A percentile compares a stretch with the other conserved stretches of the same genome.
Evolutionary conservation across 2,113 vertebrate species (phyloP).

Genomic region (Thermophis baileyi): DNA sequence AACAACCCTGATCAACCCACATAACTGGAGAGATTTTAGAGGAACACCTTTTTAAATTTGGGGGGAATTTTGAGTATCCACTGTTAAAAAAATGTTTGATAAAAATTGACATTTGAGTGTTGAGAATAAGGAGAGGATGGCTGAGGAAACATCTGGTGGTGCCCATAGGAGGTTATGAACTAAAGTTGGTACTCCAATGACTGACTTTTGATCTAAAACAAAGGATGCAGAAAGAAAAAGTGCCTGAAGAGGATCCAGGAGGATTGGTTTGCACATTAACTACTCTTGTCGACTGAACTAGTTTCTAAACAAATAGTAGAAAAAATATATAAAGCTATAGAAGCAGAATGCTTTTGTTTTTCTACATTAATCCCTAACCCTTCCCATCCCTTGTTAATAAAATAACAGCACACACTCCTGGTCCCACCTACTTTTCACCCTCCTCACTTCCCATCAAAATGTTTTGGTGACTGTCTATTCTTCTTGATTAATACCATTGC

Average conservation of each 20-base stretch:
- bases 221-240: not conserved
- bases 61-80: too few relatives aligned
- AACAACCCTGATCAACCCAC: too few relatives aligned
- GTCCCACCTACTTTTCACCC: not conserved
- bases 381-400: not conserved
- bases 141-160: not conserved
- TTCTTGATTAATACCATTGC: not conserved
- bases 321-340: not conserved
- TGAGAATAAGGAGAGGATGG: not conserved
- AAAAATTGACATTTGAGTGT: not conserved
- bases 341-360: not conserved
- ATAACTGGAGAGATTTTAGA: too few relatives aligned
- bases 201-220: not conserved
- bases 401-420: not conserved
- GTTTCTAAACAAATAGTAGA: not conserved
- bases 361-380: not conserved
- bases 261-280: not conserved
- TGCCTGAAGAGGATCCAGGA: not conserved
- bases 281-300: not conserved
- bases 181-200: not conserved
- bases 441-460: not conserved
- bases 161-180: not conserved
- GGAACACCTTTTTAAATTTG: too few relatives aligned
- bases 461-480: not conserved
- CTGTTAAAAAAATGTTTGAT: too few relatives aligned